Evolutionary conservation across 2,888 invertebrate species (phyloP).

Genomic region (Parelbella ahira): DNA sequence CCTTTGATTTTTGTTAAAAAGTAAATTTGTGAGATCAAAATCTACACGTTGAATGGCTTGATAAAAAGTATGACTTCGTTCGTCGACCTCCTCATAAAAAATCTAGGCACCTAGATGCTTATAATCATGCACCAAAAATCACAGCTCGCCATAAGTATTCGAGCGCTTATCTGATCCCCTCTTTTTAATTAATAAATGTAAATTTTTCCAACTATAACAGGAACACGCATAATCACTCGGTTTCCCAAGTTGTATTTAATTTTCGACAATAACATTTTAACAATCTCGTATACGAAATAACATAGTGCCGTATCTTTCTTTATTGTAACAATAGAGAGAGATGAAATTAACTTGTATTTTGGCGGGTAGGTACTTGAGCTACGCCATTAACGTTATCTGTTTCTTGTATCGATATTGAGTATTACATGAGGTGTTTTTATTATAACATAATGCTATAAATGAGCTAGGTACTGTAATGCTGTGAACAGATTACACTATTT

Average conservation of each 20-base stretch:
- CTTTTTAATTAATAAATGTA: conserved; percentile 31
- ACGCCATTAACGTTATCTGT: too few species aligned
- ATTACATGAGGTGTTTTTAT: conserved; percentile 6
- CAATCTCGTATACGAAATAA: too few species aligned
- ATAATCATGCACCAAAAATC: conserved; percentile 23
- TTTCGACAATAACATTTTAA: conserved; percentile 26
- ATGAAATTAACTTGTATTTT: too few species aligned
- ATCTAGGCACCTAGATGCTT: too few species aligned
- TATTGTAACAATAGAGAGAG: too few species aligned
- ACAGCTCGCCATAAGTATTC: conserved; percentile 15
- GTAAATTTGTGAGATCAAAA: too few species aligned
- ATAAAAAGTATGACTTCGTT: too few species aligned
- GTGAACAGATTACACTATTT: conserved; percentile 3
- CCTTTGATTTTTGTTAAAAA: too few species aligned
- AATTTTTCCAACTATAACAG: conserved; percentile 25
- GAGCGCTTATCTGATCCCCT: conserved; percentile 30
- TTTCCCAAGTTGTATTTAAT: conserved; percentile 30
- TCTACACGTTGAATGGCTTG: too few species aligned
- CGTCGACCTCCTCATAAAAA: too few species aligned
- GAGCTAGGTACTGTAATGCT: not conserved
- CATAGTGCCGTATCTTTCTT: too few species aligned
- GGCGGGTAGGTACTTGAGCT: too few species aligned
- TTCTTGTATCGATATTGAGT: conserved; percentile 2
- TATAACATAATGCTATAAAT: not conserved
- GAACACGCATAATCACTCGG: conserved; percentile 30